These are phyloP conservation scores for Mesoclemmys tuberculata DNA, from an alignment of 2,113 vertebrate genomes.

Conservation along the genomic window DNA sequence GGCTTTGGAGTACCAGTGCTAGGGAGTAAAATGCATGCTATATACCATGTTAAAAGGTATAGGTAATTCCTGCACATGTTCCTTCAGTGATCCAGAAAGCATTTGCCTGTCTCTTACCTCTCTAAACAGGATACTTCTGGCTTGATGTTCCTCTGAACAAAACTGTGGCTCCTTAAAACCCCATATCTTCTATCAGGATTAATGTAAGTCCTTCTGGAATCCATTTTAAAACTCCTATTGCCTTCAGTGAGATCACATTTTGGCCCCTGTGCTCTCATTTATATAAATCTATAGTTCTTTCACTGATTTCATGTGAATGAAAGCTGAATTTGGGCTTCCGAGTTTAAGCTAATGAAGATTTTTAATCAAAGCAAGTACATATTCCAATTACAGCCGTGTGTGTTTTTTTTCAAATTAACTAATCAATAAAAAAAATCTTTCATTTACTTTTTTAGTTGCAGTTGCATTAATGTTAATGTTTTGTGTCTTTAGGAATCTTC, in stretches of 20 bases:
- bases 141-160: background rate
- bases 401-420: background rate
- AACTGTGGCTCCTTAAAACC: background rate
- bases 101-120: background rate
- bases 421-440: background rate
- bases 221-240: background rate
- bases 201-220: fast-evolving
- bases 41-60: background rate
- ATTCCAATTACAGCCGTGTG: background rate
- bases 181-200: background rate
- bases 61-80: background rate
- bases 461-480: background rate
- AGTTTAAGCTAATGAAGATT: background rate
- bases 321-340: background rate
- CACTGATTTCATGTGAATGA: background rate
- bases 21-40: background rate
- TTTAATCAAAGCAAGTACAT: background rate
- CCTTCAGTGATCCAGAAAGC: background rate
- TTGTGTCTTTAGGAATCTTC: background rate
- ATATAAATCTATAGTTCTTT: background rate
- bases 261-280: background rate
- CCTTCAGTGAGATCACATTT: background rate
- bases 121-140: background rate
- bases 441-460: background rate
- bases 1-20: background rate